Percentiles rank a stretch among this genome's conserved stretches.
These are phyloP conservation scores for Austrolebias charrua DNA, from an alignment of 2,797 vertebrate species.

Conservation along the genomic window DNA sequence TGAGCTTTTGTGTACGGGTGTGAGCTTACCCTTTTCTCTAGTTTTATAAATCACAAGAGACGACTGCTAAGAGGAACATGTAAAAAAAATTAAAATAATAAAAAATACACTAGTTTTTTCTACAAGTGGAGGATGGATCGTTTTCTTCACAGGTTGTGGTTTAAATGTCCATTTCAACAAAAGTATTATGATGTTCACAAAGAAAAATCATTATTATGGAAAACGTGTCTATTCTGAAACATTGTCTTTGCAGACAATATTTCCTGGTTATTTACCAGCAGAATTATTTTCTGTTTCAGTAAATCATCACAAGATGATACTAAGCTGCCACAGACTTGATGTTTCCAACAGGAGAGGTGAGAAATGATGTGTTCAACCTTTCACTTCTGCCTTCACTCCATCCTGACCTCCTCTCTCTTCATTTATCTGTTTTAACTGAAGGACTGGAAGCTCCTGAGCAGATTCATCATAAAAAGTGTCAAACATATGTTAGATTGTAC, in stretches of 20 bases:
- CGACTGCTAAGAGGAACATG: conserved; percentile 59
- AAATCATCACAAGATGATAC: neutral
- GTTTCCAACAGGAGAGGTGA: too few relatives aligned
- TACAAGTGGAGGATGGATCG: conserved; percentile 42
- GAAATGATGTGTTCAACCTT: neutral
- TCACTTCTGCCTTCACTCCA: neutral
- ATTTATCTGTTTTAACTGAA: neutral
- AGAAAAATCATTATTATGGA: conserved; percentile 3
- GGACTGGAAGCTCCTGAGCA: neutral
- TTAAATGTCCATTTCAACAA: conserved; percentile 21
- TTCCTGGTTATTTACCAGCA: conserved; percentile 31
- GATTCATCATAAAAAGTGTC: neutral
- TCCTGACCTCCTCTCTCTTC: neutral
- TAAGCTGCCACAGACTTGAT: neutral
- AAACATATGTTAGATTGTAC: too few relatives aligned
- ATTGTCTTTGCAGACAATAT: conserved; percentile 5
- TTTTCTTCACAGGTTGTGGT: conserved; percentile 31
- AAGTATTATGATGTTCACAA: conserved; percentile 3
- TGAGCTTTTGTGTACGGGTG: conserved; percentile 29
- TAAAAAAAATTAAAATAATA: conserved; percentile 21
- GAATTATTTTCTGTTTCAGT: conserved; percentile 15
- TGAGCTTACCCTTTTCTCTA: conserved; percentile 53
- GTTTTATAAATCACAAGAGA: conserved; percentile 60
- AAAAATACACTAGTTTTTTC: conserved; percentile 32
- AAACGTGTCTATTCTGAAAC: conserved; percentile 21